phyloP scores from a whole-genome alignment of 2,888 invertebrate genomes.

The Drosophila borealis region DNA sequence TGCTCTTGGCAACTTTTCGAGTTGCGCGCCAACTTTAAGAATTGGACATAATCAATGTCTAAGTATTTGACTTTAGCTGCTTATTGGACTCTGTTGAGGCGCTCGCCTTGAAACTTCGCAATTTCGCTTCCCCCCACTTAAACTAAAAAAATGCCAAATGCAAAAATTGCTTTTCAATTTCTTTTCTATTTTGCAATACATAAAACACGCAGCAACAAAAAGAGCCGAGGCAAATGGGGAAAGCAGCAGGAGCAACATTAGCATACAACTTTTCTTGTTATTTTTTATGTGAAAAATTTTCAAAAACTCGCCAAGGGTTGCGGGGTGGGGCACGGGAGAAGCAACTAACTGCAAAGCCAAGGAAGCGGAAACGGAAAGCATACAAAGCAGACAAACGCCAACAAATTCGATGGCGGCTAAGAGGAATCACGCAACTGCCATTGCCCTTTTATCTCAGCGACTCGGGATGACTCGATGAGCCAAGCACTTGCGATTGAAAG shows the following conservation, averaged over 20 bases:
- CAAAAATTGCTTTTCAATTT: conserved; percentile 77
- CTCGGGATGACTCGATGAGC: conserved; percentile 40
- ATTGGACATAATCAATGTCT: conserved; percentile 54
- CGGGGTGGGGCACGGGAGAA: too few species aligned
- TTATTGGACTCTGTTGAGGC: conserved; percentile 47
- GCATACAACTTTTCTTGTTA: conserved; percentile 80
- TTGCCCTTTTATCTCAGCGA: conserved; percentile 38
- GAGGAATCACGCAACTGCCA: conserved; percentile 44
- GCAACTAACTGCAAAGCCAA: conserved; percentile 76
- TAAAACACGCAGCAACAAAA: conserved; percentile 45
- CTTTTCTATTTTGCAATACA: conserved; percentile 68
- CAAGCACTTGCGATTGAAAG: conserved; percentile 42
- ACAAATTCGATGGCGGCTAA: conserved; percentile 61
- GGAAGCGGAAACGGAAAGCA: conserved; percentile 79
- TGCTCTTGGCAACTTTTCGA: conserved; percentile 43
- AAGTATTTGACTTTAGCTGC: conserved; percentile 65
- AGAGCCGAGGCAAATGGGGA: conserved; percentile 2
- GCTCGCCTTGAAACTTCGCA: conserved; percentile 29
- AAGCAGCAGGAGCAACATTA: conserved; percentile 58
- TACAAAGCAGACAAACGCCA: conserved; percentile 77
- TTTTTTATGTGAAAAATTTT: conserved; percentile 79
- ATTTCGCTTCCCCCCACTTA: conserved; percentile 39
- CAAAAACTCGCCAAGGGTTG: conserved; percentile 50
- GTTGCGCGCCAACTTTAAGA: conserved; percentile 36
- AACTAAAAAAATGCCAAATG: conserved; percentile 59